Conservation (phyloP, 2,797 vertebrate genomes). For the Artibeus jamaicensis region DNA sequence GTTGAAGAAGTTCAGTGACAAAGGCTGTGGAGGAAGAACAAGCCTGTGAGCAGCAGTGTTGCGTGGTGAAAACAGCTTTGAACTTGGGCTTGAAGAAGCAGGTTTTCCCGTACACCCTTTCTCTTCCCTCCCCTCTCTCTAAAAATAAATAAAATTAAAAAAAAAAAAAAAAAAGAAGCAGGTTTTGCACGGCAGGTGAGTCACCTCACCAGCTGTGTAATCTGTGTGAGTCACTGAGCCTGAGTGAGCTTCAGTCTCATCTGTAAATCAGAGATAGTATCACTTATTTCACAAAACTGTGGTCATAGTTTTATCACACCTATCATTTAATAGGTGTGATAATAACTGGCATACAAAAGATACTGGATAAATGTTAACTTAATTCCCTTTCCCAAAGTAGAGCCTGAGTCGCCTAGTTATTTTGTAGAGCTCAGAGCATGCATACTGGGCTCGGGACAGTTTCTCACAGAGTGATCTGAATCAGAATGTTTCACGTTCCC, state of each 20-base stretch:
- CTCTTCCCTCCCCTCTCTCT: no score
- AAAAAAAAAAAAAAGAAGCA: no score
- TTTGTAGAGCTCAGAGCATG: neutral
- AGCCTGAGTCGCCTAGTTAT: neutral
- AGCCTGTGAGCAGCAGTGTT: neutral
- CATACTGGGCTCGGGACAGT: neutral
- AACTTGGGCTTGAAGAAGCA: neutral
- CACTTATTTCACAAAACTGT: neutral
- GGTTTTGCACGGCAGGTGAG: neutral
- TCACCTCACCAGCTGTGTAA: neutral
- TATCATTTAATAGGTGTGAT: neutral
- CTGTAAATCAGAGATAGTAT: neutral
- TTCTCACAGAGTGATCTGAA: neutral
- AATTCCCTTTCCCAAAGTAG: neutral
- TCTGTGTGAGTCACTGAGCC: neutral
- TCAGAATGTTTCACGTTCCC: neutral
- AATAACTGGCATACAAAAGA: neutral
- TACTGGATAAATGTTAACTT: neutral
- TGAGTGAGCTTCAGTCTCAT: neutral
- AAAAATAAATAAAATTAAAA: no score
- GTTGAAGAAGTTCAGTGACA: neutral
- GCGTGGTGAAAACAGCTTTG: neutral
- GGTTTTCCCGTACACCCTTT: no score
- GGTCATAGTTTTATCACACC: no score
- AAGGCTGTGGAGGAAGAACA: neutral